Evolutionary conservation across 2,888 invertebrate genomes (phyloP), one percentile per base, ranked within the genome.

Genomic region (Pseudeuparius sepicola): DNA sequence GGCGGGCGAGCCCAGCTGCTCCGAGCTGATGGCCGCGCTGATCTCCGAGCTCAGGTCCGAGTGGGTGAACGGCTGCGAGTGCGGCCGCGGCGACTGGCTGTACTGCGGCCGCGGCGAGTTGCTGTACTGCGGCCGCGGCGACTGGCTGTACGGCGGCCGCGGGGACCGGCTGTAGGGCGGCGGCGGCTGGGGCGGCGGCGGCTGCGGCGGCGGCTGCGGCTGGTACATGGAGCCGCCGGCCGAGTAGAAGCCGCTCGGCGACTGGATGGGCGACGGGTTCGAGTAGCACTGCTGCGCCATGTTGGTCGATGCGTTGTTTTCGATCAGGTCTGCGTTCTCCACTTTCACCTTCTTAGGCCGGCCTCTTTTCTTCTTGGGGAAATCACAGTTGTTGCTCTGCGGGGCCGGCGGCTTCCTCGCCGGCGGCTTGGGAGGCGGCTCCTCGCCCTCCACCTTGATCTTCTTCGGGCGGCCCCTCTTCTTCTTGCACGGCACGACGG

Each of bases 381-480:
- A 75, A 56, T 73, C 73, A 42, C 66, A 67, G 52, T 65, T 67
- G 31, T 59, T 53, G 46, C 51, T 52, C 43, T 52, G 53, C 40
- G 55, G 51, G 43, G 53, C 50, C 41, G 54, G 52, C 25, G 55
- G 50, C 42, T 66, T 66, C 41, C 69, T 62, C 2, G 72, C 65
- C 18, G 67, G 57, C 23, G 65, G 58, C 26, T 69, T 68, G 10
- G 65, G 58, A 6, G 73, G 66, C 26, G 73, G 71, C 40, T 73
- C 75, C 57, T 70, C 78, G 15, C 71, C 78, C 56, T 75, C 80
- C 54, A 73, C 72, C 55, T 79, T 80, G 14, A 80, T 75, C 62
- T 88, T 88, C 66, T 87, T 87, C 40, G 88, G 87, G n/a, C 87
- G 66, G 2, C 88, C 88, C n/a, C 87, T 70, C 61, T 87, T 87